These are phyloP conservation scores for Sarcophaga rosellei DNA, from an alignment of 2,888 invertebrate species.

Conservation along the genomic window DNA sequence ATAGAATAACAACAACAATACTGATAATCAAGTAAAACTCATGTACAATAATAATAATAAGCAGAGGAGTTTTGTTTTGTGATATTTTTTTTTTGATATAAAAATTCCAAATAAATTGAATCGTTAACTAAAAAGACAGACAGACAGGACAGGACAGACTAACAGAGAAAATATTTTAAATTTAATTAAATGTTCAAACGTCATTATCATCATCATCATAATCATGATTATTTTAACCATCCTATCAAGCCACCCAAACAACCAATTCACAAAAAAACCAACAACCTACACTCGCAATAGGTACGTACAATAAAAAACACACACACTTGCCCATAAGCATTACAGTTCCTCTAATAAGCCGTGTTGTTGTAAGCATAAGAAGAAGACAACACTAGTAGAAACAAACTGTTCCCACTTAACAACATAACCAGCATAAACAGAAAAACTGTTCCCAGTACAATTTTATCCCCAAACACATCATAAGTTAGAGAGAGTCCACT, in stretches of 20 bases:
- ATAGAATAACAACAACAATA: conserved; percentile 4
- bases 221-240: not conserved
- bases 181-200: conserved; percentile 64
- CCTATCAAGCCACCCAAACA: conserved; percentile 7
- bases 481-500: conserved; percentile 32
- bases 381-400: not conserved
- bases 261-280: conserved; percentile 12
- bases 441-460: too few species aligned
- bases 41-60: not conserved
- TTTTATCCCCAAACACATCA: not conserved
- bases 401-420: conserved; percentile 38
- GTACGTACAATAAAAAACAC: not conserved
- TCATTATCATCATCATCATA: conserved; percentile 1
- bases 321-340: not conserved
- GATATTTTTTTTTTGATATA: conserved; percentile 19
- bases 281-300: not conserved
- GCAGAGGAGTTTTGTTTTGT: too few species aligned
- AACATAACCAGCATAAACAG: too few species aligned
- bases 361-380: not conserved
- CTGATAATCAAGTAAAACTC: conserved; percentile 14
- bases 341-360: not conserved
- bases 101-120: conserved; percentile 66
- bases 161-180: conserved; percentile 63
- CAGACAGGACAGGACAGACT: too few species aligned
- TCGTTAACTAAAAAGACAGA: conserved; percentile 59